Base-by-base conservation (phyloP, 2,888 invertebrate genomes). In the Stictocephala bisonia region DNA sequence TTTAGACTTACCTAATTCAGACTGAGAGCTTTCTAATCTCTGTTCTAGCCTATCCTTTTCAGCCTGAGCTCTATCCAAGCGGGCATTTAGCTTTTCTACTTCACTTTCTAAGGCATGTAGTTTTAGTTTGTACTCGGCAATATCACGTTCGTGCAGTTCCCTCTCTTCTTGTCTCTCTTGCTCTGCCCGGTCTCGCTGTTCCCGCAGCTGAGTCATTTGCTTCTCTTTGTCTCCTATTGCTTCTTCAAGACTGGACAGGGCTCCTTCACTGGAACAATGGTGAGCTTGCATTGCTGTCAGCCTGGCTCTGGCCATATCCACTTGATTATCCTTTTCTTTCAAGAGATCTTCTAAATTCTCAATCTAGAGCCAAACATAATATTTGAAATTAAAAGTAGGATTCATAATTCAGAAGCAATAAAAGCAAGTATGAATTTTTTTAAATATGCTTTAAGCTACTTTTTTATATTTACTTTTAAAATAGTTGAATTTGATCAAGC, bases 281-380 rank as follows among this genome's bases (percentile, higher is more conserved):
- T 97, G 96, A 15, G 95, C 95, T 86, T 96, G 96, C 91, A 97
- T 94, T 74, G 96, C 95, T 58, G 94, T 93, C 64, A 95, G 85
- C 79, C 96, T 88, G 31, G 95, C 95, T 78, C 96, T 87, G 0
- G 96, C 95, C 93, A 96, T 95, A 81, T 97, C 96, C 71, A 99
- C 94, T 87, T 98, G 97, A 85, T 96, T 96, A 83, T 99, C 99
- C 86, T 98, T 99, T 84, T 99, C 99, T 85, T 96, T 96, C 67
- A 99, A 87, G 69, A 97, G 87, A 82, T 98, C 98, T 87, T 99
- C 99, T 77, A 99, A 87, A 84, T 97, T 97, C 86, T 99, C 99
- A 82, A 99, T 95, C 96, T 99, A 67, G 24, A 69, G 24, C 11
- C 58, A 67, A 66, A 67, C 15, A 22, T 20, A 58, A 58, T 9